Evolutionary conservation across 2,888 invertebrate species (phyloP).

Genomic region (Odontocolon sp.): DNA sequence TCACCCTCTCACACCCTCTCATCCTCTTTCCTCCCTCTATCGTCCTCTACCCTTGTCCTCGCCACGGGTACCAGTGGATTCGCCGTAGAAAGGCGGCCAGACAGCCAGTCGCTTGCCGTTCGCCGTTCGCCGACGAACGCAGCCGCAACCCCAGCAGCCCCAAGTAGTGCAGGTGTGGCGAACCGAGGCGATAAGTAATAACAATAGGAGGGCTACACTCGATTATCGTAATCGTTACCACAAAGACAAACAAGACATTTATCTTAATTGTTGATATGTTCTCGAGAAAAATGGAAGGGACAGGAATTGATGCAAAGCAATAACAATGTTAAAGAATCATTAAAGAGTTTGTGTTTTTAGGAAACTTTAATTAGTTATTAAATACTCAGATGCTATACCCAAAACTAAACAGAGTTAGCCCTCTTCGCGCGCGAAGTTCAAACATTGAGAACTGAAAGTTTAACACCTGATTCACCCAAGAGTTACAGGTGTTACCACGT

Average conservation of each 20-base stretch:
- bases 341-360: neutral
- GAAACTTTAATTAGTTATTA: neutral
- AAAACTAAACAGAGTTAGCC: neutral
- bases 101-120: slow-evolving; percentile 79
- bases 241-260: neutral
- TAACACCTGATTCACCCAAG: neutral
- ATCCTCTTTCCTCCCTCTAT: slow-evolving; percentile 60
- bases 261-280: neutral
- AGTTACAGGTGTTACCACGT: slow-evolving; percentile 8
- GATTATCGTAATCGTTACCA: neutral
- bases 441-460: neutral
- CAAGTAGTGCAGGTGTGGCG: slow-evolving; percentile 38
- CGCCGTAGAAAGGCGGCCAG: slow-evolving; percentile 74
- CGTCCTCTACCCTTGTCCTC: slow-evolving; percentile 60
- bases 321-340: neutral
- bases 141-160: slow-evolving; percentile 39
- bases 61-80: slow-evolving; percentile 68
- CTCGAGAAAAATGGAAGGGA: neutral
- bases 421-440: neutral
- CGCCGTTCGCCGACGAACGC: slow-evolving; percentile 75
- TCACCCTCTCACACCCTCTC: slow-evolving; percentile 47
- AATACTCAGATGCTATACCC: neutral
- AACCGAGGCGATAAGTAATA: neutral
- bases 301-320: too few relatives aligned
- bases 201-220: neutral